phyloP scores from a whole-genome alignment of 2,113 vertebrate genomes.

The Elaphurus davidianus region DNA sequence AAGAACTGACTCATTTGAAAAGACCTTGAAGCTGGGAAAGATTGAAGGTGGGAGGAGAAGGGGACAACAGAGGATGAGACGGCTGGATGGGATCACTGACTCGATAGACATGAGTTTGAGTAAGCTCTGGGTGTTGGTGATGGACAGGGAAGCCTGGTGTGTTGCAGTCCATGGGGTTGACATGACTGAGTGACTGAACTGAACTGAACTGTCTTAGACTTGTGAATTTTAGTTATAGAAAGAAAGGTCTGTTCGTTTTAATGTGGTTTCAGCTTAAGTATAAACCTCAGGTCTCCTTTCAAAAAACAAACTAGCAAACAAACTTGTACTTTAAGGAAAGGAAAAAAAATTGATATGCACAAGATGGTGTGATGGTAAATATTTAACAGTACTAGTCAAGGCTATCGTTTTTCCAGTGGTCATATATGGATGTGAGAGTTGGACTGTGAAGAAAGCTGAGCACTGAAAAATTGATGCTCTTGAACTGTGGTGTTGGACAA shows the following conservation, averaged over 20 bases:
- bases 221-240: not conserved
- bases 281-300: not conserved
- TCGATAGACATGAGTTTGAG: not conserved
- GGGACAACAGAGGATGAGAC: not conserved
- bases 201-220: not conserved
- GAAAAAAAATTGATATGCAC: not conserved
- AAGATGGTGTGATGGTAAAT: rapidly evolving
- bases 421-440: too few relatives aligned
- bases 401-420: too few relatives aligned
- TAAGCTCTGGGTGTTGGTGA: not conserved
- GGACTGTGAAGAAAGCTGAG: too few relatives aligned
- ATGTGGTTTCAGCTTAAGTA: not conserved
- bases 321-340: not conserved
- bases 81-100: not conserved
- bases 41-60: not conserved
- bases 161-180: not conserved
- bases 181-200: not conserved
- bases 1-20: not conserved
- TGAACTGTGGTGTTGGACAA: too few relatives aligned
- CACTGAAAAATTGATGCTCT: too few relatives aligned
- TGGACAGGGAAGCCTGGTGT: not conserved
- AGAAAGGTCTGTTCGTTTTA: not conserved
- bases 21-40: not conserved
- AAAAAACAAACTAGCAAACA: not conserved
- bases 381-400: too few relatives aligned